Evolutionary conservation across 2,113 vertebrate species (phyloP).

Genomic region (Tricholaema leucomelas): DNA sequence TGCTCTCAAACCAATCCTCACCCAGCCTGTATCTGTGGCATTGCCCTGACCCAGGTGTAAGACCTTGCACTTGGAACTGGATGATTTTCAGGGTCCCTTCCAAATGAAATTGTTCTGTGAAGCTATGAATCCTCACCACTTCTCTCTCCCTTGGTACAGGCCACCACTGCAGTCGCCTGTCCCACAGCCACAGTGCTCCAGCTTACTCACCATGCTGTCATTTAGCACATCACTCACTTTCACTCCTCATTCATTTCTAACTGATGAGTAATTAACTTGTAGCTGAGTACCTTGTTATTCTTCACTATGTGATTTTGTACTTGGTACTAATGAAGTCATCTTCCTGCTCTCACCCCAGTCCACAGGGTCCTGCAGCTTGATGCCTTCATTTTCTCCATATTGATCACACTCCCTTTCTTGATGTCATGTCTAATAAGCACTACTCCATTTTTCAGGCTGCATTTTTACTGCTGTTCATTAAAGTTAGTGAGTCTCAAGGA

Average conservation of each 20-base stretch:
- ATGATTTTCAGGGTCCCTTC: too few species aligned
- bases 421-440: background rate
- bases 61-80: too few species aligned
- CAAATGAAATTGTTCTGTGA: too few species aligned
- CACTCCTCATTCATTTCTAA: background rate
- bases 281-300: background rate
- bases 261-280: conserved; percentile 28
- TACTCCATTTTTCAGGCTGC: background rate
- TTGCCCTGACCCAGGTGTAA: too few species aligned
- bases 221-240: background rate
- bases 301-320: background rate
- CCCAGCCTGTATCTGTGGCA: too few species aligned
- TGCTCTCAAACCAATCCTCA: too few species aligned
- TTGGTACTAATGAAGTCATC: background rate
- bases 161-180: background rate
- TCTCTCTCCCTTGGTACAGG: background rate
- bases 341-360: background rate
- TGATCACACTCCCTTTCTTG: background rate
- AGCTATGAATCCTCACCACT: background rate
- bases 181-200: background rate
- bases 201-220: background rate
- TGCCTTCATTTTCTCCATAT: background rate
- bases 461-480: conserved; percentile 2
- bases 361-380: background rate
- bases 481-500: background rate